A percentile compares a stretch with the other conserved stretches of the same genome.
Evolutionary conservation across 2,113 vertebrate genomes (phyloP).

Genomic region (Anhinga rufa): DNA sequence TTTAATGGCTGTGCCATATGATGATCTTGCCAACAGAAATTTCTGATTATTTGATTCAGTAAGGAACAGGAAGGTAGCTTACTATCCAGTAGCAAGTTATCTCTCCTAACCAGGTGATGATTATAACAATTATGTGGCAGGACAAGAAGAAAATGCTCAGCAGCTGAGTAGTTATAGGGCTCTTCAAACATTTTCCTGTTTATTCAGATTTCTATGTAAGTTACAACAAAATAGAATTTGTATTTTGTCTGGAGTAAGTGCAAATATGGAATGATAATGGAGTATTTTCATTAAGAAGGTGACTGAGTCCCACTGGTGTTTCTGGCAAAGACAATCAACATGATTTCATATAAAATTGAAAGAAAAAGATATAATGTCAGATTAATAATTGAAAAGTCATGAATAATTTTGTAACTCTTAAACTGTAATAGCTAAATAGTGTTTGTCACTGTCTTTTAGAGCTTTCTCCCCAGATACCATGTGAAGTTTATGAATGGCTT

Average conservation of each 20-base stretch:
- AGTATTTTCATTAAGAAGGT: neutral
- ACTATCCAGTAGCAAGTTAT: neutral
- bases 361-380: neutral
- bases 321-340: neutral
- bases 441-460: neutral
- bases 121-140: neutral
- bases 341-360: neutral
- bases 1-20: neutral
- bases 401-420: neutral
- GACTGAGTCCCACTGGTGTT: neutral
- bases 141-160: neutral
- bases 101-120: neutral
- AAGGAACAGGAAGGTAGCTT: neutral
- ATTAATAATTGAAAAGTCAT: conserved; percentile 4
- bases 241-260: neutral
- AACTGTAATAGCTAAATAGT: neutral
- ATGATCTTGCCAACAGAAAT: neutral
- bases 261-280: neutral
- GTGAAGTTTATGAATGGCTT: neutral
- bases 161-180: neutral
- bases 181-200: neutral
- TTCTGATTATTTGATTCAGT: neutral
- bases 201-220: neutral
- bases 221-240: neutral
- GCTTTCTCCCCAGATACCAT: neutral